Conservation (phyloP, 2,797 vertebrate genomes). For the Sebastes flavidus region DNA sequence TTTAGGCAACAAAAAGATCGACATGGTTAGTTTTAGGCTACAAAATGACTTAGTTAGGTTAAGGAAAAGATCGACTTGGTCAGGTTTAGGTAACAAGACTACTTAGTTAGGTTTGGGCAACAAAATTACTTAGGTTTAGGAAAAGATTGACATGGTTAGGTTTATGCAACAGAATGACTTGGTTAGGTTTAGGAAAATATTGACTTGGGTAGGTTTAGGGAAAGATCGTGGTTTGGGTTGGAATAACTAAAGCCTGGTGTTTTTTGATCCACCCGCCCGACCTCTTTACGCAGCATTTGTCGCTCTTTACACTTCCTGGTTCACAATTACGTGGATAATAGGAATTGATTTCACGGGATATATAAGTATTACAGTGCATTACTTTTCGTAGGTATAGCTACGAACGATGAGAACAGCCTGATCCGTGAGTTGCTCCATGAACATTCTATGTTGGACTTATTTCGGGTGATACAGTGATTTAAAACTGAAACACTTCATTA, state of each 20-base stretch:
- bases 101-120: too few relatives aligned
- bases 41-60: neutral
- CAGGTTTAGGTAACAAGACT: too few relatives aligned
- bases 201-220: neutral
- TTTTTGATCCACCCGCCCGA: too few relatives aligned
- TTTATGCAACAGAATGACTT: too few relatives aligned
- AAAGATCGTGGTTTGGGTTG: neutral
- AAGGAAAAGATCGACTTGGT: neutral
- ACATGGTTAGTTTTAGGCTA: neutral
- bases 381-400: neutral
- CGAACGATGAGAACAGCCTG: neutral
- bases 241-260: neutral
- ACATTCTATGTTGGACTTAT: neutral
- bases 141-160: too few relatives aligned
- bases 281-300: neutral
- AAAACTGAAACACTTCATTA: neutral
- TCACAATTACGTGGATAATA: neutral
- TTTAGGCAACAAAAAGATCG: too few relatives aligned
- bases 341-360: neutral
- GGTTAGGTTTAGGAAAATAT: too few relatives aligned
- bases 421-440: neutral
- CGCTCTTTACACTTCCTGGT: neutral
- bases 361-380: neutral
- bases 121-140: too few relatives aligned
- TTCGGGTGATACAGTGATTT: neutral